phyloP scores from a whole-genome alignment of 2,113 vertebrate genomes.

The Psophia crepitans region DNA sequence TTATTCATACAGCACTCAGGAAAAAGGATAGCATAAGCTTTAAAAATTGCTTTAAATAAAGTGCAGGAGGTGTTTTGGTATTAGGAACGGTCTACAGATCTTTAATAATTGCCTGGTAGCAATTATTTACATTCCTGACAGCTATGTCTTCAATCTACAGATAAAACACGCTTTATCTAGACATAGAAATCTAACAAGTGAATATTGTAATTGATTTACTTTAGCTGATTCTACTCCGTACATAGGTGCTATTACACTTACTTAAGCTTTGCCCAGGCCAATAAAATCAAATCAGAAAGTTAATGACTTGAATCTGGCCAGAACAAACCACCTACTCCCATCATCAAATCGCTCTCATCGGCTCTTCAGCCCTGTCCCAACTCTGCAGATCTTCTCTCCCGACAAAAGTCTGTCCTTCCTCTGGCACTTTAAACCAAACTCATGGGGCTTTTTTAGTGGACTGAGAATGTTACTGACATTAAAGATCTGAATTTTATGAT shows the following conservation, averaged over 20 bases:
- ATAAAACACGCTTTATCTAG: background rate
- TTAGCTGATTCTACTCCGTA: background rate
- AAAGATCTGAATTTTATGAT: background rate
- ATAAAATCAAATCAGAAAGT: background rate
- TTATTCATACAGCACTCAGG: background rate
- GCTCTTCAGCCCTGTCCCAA: fast-evolving
- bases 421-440: background rate
- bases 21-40: background rate
- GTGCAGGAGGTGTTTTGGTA: background rate
- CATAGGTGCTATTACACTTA: background rate
- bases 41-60: background rate
- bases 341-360: background rate
- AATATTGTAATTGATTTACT: background rate
- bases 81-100: background rate
- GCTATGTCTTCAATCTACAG: background rate
- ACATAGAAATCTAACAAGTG: background rate
- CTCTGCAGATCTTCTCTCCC: background rate
- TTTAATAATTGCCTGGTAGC: background rate
- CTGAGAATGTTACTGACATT: background rate
- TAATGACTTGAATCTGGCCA: background rate
- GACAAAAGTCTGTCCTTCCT: background rate
- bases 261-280: background rate
- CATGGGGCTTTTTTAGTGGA: background rate
- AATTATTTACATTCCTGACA: background rate
- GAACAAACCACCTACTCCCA: background rate